Evolutionary conservation across 2,888 invertebrate genomes (phyloP), one percentile per base, ranked within the genome.

Genomic region (Drosophila paranaensis): DNA sequence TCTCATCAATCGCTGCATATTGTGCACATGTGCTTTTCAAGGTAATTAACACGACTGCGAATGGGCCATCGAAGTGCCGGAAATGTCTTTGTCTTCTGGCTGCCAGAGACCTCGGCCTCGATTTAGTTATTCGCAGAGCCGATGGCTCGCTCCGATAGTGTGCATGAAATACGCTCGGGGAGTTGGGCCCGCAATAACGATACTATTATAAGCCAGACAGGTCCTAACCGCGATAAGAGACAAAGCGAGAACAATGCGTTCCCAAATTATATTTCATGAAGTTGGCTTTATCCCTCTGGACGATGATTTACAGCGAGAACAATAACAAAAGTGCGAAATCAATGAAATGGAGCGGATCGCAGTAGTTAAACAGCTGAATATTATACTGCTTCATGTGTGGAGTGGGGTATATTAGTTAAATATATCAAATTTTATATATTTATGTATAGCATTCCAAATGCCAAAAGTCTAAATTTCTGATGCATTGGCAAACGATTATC

Each of bases 41-140:
- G 62, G 71, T 75, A 75, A 75, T 75, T 76, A 76, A 53, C 77
- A 68, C 51, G 43, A 43, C n/a, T 65, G 65, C 40, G 39, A 57
- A 53, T 27, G 40, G 25, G 39, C 16, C 46, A 46, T 46, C 27
- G 46, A 27, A 46, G 14, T 46, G 50, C 51, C 51, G 35, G 35
- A 51, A 65, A 72, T 54, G 60, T 50, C 72, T 67, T 61, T 72
- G 67, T 67, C 40, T 48, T 37, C 25, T 20, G 40, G 40, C 6
- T 54, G n/a, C 27, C 14, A 35, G 39, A 39, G 37, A 25, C 20
- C 20, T 20, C 39, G 37, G 20, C 39, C 25, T 53, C 39, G 39
- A 53, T 53, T 53, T 39, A 54, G 40, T 11, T 13, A 40, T 54
- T 27, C 39, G 25, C 37, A 9, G 3, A 54, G 1, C 39, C 25